phyloP scores from a whole-genome alignment of 2,113 vertebrate species.

The Pristiophorus japonicus region DNA sequence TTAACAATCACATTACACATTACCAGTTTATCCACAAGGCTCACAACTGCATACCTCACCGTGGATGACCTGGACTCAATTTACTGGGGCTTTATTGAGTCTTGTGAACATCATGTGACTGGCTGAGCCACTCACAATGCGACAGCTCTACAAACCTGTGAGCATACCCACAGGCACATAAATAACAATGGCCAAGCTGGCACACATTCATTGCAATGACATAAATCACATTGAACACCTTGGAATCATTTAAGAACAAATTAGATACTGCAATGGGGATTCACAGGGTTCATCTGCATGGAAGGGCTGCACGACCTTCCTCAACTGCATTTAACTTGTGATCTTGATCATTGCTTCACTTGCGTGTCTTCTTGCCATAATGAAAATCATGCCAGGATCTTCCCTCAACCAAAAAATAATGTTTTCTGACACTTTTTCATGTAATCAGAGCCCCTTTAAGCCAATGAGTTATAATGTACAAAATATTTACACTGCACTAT shows the following conservation, averaged over 20 bases:
- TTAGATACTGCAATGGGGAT: not conserved
- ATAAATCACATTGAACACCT: not conserved
- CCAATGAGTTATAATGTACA: not conserved
- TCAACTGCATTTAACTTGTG: not conserved
- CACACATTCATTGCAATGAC: not conserved
- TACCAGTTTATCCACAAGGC: no score
- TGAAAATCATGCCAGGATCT: not conserved
- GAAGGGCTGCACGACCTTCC: not conserved
- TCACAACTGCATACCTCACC: no score
- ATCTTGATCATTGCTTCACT: not conserved
- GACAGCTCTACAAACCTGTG: no score
- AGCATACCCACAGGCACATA: no score
- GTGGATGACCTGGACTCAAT: no score
- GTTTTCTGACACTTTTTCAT: not conserved
- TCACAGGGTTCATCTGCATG: not conserved
- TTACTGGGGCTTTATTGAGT: no score
- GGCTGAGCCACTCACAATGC: no score
- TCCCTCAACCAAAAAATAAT: no score
- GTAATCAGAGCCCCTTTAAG: not conserved
- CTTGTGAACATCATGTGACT: no score
- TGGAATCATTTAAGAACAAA: not conserved
- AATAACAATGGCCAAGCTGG: not conserved
- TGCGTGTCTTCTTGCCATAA: not conserved
- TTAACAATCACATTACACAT: no score
- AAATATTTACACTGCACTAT: not conserved